Evolutionary conservation across 1,140 invertebrate species (phyloP).

Genomic region (Ostrea edulis): DNA sequence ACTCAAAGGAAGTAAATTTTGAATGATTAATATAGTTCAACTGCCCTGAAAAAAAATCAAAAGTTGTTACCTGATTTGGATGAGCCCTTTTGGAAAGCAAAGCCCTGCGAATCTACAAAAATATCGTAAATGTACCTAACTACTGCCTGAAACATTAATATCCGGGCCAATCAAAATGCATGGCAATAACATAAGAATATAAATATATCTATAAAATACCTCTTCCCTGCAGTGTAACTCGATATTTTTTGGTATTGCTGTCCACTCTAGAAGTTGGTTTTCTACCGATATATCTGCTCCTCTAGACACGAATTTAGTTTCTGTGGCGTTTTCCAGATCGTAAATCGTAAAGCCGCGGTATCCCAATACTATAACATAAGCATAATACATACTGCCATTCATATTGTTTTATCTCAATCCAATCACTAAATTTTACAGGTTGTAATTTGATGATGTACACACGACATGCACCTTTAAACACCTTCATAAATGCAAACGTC

Average conservation of each 20-base stretch:
- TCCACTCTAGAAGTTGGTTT: not conserved
- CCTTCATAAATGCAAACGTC: too few relatives aligned
- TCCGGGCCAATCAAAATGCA: not conserved
- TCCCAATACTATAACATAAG: not conserved
- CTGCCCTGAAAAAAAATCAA: not conserved
- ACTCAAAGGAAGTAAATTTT: too few relatives aligned
- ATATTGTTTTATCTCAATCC: too few relatives aligned
- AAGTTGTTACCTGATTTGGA: not conserved
- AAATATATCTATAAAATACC: not conserved
- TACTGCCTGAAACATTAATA: not conserved
- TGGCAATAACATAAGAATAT: not conserved
- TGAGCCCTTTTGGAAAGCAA: not conserved
- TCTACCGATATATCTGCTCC: not conserved
- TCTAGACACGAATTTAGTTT: not conserved
- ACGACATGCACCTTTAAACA: too few relatives aligned
- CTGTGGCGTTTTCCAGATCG: constrained; percentile 1
- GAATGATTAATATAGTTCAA: too few relatives aligned
- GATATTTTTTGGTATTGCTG: not conserved
- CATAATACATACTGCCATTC: not conserved
- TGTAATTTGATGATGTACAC: too few relatives aligned
- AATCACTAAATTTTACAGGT: too few relatives aligned
- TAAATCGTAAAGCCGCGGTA: constrained; percentile 21
- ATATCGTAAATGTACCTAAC: not conserved
- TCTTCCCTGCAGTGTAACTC: not conserved
- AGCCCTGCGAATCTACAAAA: not conserved